Evolutionary conservation across 2,888 invertebrate genomes (phyloP).

Genomic region (Monoplex corrugatus): DNA sequence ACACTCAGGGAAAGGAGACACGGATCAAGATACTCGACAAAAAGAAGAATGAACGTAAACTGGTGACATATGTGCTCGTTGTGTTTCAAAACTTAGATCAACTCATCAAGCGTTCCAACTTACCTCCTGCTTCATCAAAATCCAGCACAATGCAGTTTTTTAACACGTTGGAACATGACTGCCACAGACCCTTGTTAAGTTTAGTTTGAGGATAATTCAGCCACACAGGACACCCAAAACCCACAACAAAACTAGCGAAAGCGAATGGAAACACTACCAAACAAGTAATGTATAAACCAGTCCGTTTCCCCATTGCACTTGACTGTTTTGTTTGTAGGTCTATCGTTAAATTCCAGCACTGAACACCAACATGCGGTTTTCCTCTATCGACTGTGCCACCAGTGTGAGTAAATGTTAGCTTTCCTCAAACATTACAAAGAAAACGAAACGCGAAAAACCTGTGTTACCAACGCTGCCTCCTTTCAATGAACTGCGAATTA

Average conservation of each 20-base stretch:
- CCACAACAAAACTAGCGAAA: neutral
- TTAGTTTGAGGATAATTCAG: neutral
- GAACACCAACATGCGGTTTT: too few species aligned
- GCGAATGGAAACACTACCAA: neutral
- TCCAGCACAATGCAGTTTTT: neutral
- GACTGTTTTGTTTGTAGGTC: too few species aligned
- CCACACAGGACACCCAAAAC: neutral
- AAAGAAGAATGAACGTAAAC: neutral
- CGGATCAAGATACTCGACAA: neutral
- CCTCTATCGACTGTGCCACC: neutral
- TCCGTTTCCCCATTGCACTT: neutral
- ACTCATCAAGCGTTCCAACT: neutral
- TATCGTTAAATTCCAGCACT: too few species aligned
- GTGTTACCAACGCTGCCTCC: too few species aligned
- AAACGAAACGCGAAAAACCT: neutral
- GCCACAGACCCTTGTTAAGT: neutral
- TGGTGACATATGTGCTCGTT: neutral
- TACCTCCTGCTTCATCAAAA: conserved; percentile 13
- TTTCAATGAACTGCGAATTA: too few species aligned
- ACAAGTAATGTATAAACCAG: neutral
- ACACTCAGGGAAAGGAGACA: neutral
- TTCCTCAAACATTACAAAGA: neutral
- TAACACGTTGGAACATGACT: too few species aligned
- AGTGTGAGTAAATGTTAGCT: neutral
- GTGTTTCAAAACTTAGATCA: neutral